These are phyloP conservation scores for Pseudomyrmex sp. DNA, from an alignment of 1,140 invertebrate genomes.

Conservation along the genomic window DNA sequence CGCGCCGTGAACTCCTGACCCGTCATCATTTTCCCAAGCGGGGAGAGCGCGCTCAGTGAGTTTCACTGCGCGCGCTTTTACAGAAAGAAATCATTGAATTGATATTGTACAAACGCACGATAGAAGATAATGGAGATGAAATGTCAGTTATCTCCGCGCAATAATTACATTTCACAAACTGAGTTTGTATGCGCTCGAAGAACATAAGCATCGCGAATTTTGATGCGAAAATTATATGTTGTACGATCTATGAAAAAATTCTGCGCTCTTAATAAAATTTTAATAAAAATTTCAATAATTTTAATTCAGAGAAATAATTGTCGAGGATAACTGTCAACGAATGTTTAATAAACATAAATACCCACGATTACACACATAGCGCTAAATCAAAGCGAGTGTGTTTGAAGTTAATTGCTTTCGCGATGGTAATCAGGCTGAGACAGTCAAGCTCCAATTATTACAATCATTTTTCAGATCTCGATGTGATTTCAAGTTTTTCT, in stretches of 20 bases:
- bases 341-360: background rate
- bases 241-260: too few species aligned
- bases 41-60: slow-evolving; percentile 24
- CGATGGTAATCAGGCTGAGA: slow-evolving; percentile 25
- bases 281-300: too few species aligned
- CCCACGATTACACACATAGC: slow-evolving; percentile 15
- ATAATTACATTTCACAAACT: slow-evolving; percentile 3
- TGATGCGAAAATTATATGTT: too few species aligned
- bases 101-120: slow-evolving; percentile 5
- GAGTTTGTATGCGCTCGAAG: too few species aligned
- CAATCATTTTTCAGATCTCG: slow-evolving; percentile 41
- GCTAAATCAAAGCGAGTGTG: background rate
- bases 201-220: too few species aligned
- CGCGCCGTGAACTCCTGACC: slow-evolving; percentile 31
- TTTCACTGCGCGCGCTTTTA: slow-evolving; percentile 51
- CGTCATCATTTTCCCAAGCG: slow-evolving; percentile 55
- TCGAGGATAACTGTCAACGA: background rate
- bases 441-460: slow-evolving; percentile 56
- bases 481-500: background rate
- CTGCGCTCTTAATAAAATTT: too few species aligned
- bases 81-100: background rate
- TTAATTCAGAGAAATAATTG: background rate
- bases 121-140: background rate
- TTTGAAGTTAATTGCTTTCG: slow-evolving; percentile 35
- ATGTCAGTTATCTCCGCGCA: background rate